These are phyloP conservation scores for Ostrea denselamellosa DNA, from an alignment of 1,140 invertebrate species.

Conservation along the genomic window DNA sequence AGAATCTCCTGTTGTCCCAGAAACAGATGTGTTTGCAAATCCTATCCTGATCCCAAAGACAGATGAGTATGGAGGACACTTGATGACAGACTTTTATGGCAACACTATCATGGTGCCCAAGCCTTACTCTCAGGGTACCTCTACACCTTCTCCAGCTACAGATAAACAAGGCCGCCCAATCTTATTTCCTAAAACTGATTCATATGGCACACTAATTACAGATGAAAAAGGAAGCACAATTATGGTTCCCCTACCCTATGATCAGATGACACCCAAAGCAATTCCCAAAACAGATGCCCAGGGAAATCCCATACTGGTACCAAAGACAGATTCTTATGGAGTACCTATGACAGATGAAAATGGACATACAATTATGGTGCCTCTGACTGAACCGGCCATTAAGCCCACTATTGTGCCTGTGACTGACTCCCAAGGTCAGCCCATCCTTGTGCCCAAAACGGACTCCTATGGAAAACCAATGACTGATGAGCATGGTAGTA, in stretches of 20 bases:
- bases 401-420: slow-evolving; percentile 28
- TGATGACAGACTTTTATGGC: slow-evolving; percentile 32
- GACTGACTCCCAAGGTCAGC: neutral
- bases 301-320: slow-evolving; percentile 37
- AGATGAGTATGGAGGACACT: neutral
- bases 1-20: slow-evolving; percentile 36
- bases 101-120: slow-evolving; percentile 9
- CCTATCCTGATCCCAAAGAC: slow-evolving; percentile 38
- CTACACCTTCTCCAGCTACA: slow-evolving; percentile 46
- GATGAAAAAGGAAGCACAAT: neutral
- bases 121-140: neutral
- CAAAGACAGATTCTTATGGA: slow-evolving; percentile 1
- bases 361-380: neutral
- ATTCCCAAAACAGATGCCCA: slow-evolving; percentile 14
- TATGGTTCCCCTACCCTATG: neutral
- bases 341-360: slow-evolving; percentile 8
- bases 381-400: neutral
- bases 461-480: slow-evolving; percentile 37
- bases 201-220: neutral
- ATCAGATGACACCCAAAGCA: slow-evolving; percentile 15
- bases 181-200: neutral
- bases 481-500: slow-evolving; percentile 15
- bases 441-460: slow-evolving; percentile 41
- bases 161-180: slow-evolving; percentile 36
- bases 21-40: neutral